Base-by-base conservation (phyloP, 1,140 invertebrate species). In the Helicorthomorpha holstii region DNA sequence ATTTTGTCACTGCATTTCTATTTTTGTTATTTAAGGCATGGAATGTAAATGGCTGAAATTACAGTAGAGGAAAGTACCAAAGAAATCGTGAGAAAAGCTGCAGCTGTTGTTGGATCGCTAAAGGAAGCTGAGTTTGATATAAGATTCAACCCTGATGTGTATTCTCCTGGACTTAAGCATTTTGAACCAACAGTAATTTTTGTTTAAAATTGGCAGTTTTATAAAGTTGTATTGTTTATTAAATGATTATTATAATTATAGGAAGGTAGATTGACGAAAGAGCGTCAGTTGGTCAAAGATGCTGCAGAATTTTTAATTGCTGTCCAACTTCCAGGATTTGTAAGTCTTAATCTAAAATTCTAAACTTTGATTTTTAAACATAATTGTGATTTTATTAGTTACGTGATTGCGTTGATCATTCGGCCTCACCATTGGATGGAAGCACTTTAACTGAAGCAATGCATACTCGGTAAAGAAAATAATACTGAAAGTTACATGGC, bases 131-230 rank as follows among this genome's bases (percentile, higher is more conserved):
- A 96, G 68, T 97, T 98, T 66, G 90, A 93, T 64, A 85, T 98
- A 51, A 77, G 90, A 48, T 98, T 99, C 68, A 99, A 99, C 72
- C 91, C 95, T 0, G 95, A 98, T 72, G 87, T 96, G 49, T 98
- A 86, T 71, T 96, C 92, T 3, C 83, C 86, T 1, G 88, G 88
- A 52, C 92, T 98, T 34, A 76, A 74, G 49, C 92, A 97, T 73
- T 74, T 79, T 19, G 78, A 85, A 59, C 67, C 75, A 23, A 69
- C 76, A 51, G 67, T 68, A 56, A 59, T 57, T 21, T 10, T 21
- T 46, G 12, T 49, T 55, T 3, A 50, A 69, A 66, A 77, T 79
- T 47, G 71, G 81, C 42, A 71, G 73, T 43, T 70, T 93, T 50
- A 75, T 79, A 48, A 84, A 83, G 62, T 88, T 97, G 66, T 78